Conservation (phyloP, 2,797 vertebrate genomes). For the Onychomys torridus region DNA sequence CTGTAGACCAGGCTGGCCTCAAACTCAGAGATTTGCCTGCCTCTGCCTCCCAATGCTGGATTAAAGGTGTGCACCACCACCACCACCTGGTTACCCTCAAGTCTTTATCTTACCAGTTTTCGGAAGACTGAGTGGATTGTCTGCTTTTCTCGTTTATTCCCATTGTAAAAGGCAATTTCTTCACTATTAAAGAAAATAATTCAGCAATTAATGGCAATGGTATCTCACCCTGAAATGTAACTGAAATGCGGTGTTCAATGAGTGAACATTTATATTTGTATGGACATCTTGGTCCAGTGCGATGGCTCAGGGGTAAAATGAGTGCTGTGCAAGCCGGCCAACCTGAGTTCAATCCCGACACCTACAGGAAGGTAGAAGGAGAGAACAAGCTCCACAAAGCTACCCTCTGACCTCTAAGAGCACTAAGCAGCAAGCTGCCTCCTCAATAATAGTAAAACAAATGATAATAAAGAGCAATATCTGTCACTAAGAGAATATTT, state of each 20-base stretch:
- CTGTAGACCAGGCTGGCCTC: background rate
- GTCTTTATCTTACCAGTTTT: constrained; percentile 93
- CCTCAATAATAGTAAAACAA: background rate
- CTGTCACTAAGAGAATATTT: background rate
- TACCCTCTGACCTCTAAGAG: background rate
- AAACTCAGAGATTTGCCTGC: background rate
- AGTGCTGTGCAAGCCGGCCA: background rate
- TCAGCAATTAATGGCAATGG: constrained; percentile 61
- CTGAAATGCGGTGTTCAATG: background rate
- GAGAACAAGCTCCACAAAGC: background rate
- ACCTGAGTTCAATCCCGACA: background rate
- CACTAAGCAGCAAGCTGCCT: background rate
- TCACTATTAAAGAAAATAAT: constrained; percentile 90
- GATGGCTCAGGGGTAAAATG: background rate
- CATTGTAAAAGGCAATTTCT: constrained; percentile 99
- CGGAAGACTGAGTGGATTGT: constrained; percentile 95
- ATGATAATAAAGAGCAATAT: background rate
- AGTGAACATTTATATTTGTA: background rate
- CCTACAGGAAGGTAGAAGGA: background rate
- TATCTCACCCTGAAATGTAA: constrained; percentile 43
- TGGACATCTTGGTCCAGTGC: background rate
- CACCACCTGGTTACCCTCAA: background rate
- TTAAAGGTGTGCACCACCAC: background rate
- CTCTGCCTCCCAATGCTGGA: background rate
- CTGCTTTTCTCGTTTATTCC: constrained; percentile 96